A percentile compares a stretch with the other conserved stretches of the same genome.
Evolutionary conservation across 2,797 vertebrate genomes (phyloP).

Genomic region (Meda fulgida): DNA sequence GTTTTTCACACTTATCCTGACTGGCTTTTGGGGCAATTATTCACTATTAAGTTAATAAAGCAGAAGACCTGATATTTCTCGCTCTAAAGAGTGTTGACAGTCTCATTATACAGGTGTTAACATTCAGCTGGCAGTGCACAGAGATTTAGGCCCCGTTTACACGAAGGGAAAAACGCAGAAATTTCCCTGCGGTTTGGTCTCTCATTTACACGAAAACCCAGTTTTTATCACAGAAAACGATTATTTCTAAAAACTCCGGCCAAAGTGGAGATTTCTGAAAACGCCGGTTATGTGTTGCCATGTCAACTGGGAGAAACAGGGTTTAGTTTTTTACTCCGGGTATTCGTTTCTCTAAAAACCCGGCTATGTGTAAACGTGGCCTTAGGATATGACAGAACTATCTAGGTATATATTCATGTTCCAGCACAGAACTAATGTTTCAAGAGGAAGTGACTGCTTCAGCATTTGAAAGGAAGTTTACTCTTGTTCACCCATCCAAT

Average conservation of each 20-base stretch:
- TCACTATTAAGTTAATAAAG: slow-evolving; percentile 14
- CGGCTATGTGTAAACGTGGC: too few species aligned
- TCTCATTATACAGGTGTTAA: slow-evolving; percentile 17
- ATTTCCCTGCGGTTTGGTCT: too few species aligned
- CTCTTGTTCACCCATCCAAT: not conserved
- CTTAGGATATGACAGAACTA: slow-evolving; percentile 24
- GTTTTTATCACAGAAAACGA: too few species aligned
- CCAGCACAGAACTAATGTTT: slow-evolving; percentile 9
- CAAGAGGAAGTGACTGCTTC: slow-evolving; percentile 24
- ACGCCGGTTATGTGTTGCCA: too few species aligned
- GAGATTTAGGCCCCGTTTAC: too few species aligned
- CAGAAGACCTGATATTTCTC: not conserved
- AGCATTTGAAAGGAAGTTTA: slow-evolving; percentile 14
- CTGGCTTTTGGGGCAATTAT: not conserved
- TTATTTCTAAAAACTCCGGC: too few species aligned
- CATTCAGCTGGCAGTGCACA: not conserved
- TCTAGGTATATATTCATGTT: slow-evolving; percentile 1
- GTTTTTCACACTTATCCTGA: not conserved
- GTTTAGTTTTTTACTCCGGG: too few species aligned
- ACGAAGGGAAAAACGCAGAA: too few species aligned
- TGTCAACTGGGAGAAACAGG: too few species aligned
- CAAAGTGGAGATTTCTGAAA: too few species aligned
- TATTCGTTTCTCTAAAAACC: too few species aligned
- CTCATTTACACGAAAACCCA: too few species aligned
- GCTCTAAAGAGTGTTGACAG: slow-evolving; percentile 12